Evolutionary conservation across 2,113 vertebrate genomes (phyloP), one percentile per base, ranked within the genome.

Genomic region (Engraulis encrasicolus): DNA sequence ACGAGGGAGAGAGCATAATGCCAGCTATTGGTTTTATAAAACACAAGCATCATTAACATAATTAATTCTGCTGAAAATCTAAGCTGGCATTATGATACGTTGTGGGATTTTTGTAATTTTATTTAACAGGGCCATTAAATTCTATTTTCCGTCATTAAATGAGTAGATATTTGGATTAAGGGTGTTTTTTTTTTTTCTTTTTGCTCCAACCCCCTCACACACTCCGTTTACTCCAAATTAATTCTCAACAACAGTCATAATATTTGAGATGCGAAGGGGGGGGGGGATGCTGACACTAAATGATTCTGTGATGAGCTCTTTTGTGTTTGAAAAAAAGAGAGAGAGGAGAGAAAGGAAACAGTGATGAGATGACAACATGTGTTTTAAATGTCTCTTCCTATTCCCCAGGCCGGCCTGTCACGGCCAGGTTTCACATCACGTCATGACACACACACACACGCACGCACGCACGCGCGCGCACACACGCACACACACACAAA

Each of bases 31-130:
- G 66, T 74, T 74, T 74, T 34, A 45, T 45, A 74, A 74, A 74
- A 15, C 15, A 74, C 18, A 15, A 27, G 27, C 66, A 34, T 74
- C 66, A 74, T 74, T 74, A 36, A 74, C 66, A 74, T 74, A 74
- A 74, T 74, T 74, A 74, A 74, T 74, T 27, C 27, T 74, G 27
- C 66, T 74, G 23, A 34, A 18, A 74, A 36, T 74, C 31, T 74
- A 74, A 74, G 66, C 66, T 34, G 66, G 66, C 15, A 74, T 74
- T 74, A 74, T 74, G 31, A 27, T 74, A 74, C 34, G 66, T 74
- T 74, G 66, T 74, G 66, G 66, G 66, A 74, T 74, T 74, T 74
- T n/a, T n/a, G n/a, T n/a, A n/a, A n/a, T n/a, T n/a, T n/a, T n/a
- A n/a, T n/a, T n/a, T 34, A 74, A 34, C 66, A 74, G 66, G 66